phyloP scores from a whole-genome alignment of 1,140 invertebrate genomes.

The Aculops lycopersici region DNA sequence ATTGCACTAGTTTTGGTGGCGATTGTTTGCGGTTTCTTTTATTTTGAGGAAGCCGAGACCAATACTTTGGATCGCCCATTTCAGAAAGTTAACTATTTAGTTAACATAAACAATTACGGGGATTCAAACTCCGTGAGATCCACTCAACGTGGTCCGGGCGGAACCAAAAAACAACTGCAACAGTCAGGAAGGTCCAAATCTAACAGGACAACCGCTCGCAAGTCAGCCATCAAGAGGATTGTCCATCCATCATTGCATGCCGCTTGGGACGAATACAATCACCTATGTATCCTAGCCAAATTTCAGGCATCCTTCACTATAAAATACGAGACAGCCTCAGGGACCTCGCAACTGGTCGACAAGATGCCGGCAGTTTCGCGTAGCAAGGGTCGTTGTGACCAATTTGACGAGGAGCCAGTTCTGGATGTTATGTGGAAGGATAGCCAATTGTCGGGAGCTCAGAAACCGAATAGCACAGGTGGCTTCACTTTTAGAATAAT shows the following conservation, averaged over 20 bases:
- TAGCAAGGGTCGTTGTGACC: slow-evolving; percentile 10
- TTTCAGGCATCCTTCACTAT: slow-evolving; percentile 12
- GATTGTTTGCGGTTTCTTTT: too few species aligned
- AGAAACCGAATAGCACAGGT: slow-evolving; percentile 1
- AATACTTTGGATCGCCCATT: too few species aligned
- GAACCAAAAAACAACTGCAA: too few species aligned
- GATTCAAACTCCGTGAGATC: too few species aligned
- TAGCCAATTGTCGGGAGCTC: background rate
- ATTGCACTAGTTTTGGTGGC: too few species aligned
- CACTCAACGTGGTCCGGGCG: too few species aligned
- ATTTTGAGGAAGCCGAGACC: too few species aligned
- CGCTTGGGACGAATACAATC: slow-evolving; percentile 12
- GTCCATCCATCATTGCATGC: slow-evolving; percentile 1
- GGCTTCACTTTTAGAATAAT: slow-evolving; percentile 10
- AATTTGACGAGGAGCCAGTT: slow-evolving; percentile 7
- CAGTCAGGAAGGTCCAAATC: too few species aligned
- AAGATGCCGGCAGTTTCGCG: slow-evolving; percentile 8
- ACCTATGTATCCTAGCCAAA: slow-evolving; percentile 13
- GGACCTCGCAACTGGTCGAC: slow-evolving; percentile 8
- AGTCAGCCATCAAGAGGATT: background rate
- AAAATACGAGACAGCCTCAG: slow-evolving; percentile 9
- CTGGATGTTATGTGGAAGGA: slow-evolving; percentile 8
- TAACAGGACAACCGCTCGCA: too few species aligned
- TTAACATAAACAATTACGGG: too few species aligned
- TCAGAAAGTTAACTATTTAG: too few species aligned